Base-by-base conservation (phyloP, 1,140 invertebrate species). In the Cydia strobilella region DNA sequence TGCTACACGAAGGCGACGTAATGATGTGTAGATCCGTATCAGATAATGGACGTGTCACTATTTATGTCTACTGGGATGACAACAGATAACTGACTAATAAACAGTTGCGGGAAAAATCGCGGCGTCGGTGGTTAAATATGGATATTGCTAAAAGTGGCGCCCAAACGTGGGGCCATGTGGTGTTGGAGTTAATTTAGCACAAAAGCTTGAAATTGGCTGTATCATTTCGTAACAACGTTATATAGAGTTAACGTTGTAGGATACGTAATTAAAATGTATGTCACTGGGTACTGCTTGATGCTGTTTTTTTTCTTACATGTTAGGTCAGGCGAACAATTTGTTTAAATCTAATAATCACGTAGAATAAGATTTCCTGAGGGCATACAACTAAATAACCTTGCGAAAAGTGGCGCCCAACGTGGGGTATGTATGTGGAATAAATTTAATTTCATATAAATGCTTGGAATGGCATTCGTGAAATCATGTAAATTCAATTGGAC, bases 1-100 rank as follows among this genome's bases (percentile, higher is more conserved):
- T 92, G 90, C 90, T 90, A 89, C 90, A 91, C 90, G 90, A 92
- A 88, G 86, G 82, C 81, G 78, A 42, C 77, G 80, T 76, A 80
- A 83, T 74, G 48, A 74, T 82, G 80, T 77, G 76, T 76, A 92
- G 90, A 92, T 91, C 84, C 76, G 78, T 92, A 92, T 92, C 90
- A 89, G 86, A 91, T 91, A 92, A 92, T 92, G 87, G 89, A 90
- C 82, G 85, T 82, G 86, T 86, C 76, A 71, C 72, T 75, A 42
- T 75, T 85, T 86, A 82, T 90, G 88, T 91, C 87, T 89, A 81
- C 76, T 76, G 74, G 65, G 65, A 69, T 69, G 65, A 69, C 65
- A 69, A 69, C 65, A 39, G 65, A 69, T 69, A 69, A 69, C 65
- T 35, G 65, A 69, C 65, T 69, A 69, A 69, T 69, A 69, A 69